Evolutionary conservation across 2,797 vertebrate genomes (phyloP).

Genomic region (Rhinatrema bivittatum): DNA sequence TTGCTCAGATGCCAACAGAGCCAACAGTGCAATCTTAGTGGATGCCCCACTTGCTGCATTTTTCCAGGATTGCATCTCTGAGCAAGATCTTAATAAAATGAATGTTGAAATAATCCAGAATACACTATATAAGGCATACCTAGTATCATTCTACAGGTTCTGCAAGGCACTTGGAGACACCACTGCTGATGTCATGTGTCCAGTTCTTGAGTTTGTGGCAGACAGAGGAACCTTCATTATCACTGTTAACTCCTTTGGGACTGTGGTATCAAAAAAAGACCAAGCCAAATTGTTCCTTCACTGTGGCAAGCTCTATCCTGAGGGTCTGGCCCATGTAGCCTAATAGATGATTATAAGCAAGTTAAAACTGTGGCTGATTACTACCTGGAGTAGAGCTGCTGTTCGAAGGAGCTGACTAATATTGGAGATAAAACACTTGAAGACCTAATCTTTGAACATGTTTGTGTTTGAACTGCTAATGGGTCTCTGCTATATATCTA

Average conservation of each 20-base stretch:
- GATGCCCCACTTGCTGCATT: slow-evolving; percentile 96
- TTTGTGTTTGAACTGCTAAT: no score
- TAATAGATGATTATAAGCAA: slow-evolving; percentile 95
- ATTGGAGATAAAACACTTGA: no score
- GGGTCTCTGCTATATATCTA: no score
- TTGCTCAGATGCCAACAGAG: slow-evolving; percentile 94
- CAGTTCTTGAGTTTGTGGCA: slow-evolving; percentile 96
- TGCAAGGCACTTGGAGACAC: slow-evolving; percentile 88
- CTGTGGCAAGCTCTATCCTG: slow-evolving; percentile 94
- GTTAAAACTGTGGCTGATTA: slow-evolving; percentile 95
- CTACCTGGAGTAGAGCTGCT: no score
- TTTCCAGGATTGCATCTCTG: slow-evolving; percentile 98
- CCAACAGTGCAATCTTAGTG: slow-evolving; percentile 97
- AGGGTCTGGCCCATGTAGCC: slow-evolving; percentile 92
- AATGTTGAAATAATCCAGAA: slow-evolving; percentile 98
- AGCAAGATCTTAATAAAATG: slow-evolving; percentile 98
- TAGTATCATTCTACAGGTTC: slow-evolving; percentile 97
- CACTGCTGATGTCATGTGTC: slow-evolving; percentile 94
- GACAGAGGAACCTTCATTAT: slow-evolving; percentile 96
- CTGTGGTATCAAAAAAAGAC: slow-evolving; percentile 95
- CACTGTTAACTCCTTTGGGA: slow-evolving; percentile 98
- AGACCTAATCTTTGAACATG: no score
- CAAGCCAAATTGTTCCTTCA: slow-evolving; percentile 95
- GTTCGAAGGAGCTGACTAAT: no score
- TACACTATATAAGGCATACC: slow-evolving; percentile 96